phyloP scores from a whole-genome alignment of 2,113 vertebrate genomes.

The Nesoenas mayeri region DNA sequence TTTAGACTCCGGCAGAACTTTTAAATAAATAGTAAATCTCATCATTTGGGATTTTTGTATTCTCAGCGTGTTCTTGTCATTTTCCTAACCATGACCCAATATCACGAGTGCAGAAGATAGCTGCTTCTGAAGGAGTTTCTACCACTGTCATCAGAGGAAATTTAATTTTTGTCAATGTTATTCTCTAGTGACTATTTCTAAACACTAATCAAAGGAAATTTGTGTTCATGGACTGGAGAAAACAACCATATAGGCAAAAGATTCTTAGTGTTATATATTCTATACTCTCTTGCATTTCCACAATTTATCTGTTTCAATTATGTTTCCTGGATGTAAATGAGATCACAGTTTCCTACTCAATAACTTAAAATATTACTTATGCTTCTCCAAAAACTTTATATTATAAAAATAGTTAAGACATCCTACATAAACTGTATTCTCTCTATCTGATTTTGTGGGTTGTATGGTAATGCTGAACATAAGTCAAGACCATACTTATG shows the following conservation, averaged over 20 bases:
- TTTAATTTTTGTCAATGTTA: not conserved
- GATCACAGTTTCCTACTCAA: accelerated
- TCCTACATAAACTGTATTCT: not conserved
- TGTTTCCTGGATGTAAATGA: not conserved
- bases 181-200: not conserved
- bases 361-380: not conserved
- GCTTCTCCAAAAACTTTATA: not conserved
- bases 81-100: not conserved
- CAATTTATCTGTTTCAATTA: not conserved
- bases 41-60: not conserved
- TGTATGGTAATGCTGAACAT: not conserved
- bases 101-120: not conserved
- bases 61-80: not conserved
- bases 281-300: not conserved
- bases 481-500: not conserved
- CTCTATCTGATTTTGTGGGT: not conserved
- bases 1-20: not conserved
- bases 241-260: not conserved
- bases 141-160: not conserved
- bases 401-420: not conserved
- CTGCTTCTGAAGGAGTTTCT: not conserved
- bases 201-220: not conserved
- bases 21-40: not conserved
- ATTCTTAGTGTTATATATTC: not conserved
- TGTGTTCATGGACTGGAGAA: not conserved